Conservation (phyloP, 2,797 vertebrate genomes). For the Pipistrellus pygmaeus region DNA sequence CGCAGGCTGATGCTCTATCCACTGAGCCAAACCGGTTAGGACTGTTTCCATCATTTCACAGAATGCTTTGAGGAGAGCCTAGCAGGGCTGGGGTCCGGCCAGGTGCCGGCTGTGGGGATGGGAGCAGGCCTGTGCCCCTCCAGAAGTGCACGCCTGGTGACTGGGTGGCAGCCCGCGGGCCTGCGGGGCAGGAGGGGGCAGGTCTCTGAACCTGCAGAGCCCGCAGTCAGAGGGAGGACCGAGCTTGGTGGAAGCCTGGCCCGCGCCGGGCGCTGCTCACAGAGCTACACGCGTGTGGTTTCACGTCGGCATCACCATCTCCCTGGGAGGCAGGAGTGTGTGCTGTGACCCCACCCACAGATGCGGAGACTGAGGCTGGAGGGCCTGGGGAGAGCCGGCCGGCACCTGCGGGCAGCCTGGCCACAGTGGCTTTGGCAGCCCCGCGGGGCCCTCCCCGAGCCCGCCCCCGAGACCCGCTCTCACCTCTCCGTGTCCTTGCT, state of each 20-base stretch:
- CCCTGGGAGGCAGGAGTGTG: fast-evolving
- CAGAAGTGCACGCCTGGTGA: fast-evolving
- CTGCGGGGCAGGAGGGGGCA: fast-evolving
- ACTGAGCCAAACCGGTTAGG: no score
- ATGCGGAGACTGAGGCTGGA: not conserved
- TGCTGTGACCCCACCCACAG: not conserved
- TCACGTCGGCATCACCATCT: fast-evolving
- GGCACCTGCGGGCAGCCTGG: fast-evolving
- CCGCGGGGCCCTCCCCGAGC: fast-evolving
- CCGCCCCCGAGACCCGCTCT: slow-evolving; percentile 25
- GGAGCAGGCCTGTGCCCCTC: fast-evolving
- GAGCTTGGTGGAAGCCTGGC: fast-evolving
- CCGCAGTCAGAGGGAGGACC: fast-evolving
- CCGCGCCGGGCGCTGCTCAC: fast-evolving
- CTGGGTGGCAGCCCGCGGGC: fast-evolving
- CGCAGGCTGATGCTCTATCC: no score
- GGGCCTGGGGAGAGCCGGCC: fast-evolving
- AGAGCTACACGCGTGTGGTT: fast-evolving
- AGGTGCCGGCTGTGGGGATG: fast-evolving
- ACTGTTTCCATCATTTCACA: not conserved
- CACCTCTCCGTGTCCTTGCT: slow-evolving; percentile 98
- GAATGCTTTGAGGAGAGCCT: not conserved
- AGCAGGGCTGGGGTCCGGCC: fast-evolving
- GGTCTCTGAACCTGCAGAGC: fast-evolving
- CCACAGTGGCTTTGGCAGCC: fast-evolving